Conservation (phyloP, 2,888 invertebrate genomes). For the Pammene fasciana region DNA sequence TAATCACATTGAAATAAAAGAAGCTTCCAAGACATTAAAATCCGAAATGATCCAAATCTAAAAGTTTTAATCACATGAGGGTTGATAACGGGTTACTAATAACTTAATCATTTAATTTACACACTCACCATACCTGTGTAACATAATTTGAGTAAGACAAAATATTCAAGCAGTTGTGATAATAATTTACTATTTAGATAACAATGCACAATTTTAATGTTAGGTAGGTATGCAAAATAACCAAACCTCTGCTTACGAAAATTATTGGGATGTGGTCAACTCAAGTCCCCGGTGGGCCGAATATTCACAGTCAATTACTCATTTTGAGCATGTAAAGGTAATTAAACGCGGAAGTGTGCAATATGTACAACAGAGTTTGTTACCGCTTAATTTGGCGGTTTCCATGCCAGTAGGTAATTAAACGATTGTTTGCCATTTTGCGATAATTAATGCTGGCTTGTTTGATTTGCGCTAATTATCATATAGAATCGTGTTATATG, state of each 20-base stretch:
- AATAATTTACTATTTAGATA: no score
- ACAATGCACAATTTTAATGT: no score
- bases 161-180: no score
- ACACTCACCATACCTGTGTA: no score
- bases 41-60: no score
- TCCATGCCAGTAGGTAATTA: conserved; percentile 75
- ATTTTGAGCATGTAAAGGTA: conserved; percentile 41
- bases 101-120: no score
- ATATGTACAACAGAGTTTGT: conserved; percentile 64
- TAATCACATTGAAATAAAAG: no score
- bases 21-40: no score
- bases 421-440: conserved; percentile 80
- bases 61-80: no score
- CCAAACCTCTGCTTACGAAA: conserved; percentile 1
- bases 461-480: conserved; percentile 81
- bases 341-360: conserved; percentile 49
- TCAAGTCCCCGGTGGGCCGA: conserved; percentile 37
- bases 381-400: conserved; percentile 75
- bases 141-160: no score
- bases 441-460: conserved; percentile 77
- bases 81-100: no score
- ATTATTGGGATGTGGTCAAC: conserved; percentile 3
- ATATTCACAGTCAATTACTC: conserved; percentile 39
- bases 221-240: no score
- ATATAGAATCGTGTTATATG: conserved; percentile 67